Base-by-base conservation (phyloP, 2,888 invertebrate genomes). In the Cylloceria caligata region DNA sequence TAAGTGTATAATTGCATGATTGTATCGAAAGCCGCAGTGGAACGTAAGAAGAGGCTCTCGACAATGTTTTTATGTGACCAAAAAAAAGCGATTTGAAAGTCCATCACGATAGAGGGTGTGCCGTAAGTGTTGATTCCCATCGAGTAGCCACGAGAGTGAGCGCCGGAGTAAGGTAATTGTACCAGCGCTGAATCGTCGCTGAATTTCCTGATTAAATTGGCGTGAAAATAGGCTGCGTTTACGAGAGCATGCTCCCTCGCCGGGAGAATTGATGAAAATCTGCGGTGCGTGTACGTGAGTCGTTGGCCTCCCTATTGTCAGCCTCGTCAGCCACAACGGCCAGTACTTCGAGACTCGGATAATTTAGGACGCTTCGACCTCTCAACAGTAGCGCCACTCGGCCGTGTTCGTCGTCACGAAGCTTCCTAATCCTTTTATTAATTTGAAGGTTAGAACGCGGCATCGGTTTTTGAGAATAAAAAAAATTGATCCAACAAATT, bases 141-240 rank as follows among this genome's bases (percentile, higher is more conserved):
- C 16, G 36, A 34, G 57, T n/a, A 34, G 16, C 30, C 57, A 27
- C 55, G 27, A 2, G 45, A 24, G 27, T 13, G 27, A 55, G 55
- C 19, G 39, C 7, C 4, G 60, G n/a, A 5, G 11, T 60, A 34
- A 45, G 19, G 45, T 52, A 52, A 71, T 71, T 45, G 60, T 47
- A 16, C 30, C 21, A 13, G 24, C 45, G 57, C 16, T 60, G 42
- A 71, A 57, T 71, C 75, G 47, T 62, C 68, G 45, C 69, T 75
- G 80, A 68, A 73, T 81, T 75, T 72, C 71, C 75, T 82, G 79
- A 79, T 82, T 79, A 79, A 82, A 82, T 82, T 82, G 82, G 82
- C 82, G 82, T 79, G 79, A 82, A 82, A 79, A 82, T 82, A 71
- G 79, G 65, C 79, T 67, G 57, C 82, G 75, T 79, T 82, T 82